These are phyloP conservation scores for Decapterus maruadsi DNA, from an alignment of 2,797 vertebrate genomes.

Conservation along the genomic window DNA sequence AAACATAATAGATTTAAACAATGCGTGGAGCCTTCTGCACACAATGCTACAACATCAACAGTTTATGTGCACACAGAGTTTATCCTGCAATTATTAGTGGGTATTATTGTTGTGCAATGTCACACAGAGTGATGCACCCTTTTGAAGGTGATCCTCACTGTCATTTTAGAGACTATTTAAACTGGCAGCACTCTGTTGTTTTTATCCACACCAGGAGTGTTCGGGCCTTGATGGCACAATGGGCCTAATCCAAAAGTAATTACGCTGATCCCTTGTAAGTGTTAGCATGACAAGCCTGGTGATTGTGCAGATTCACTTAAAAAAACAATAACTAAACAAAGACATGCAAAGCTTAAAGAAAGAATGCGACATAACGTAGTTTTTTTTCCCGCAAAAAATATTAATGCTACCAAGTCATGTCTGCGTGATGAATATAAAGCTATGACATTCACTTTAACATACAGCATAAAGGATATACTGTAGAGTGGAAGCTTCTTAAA, in stretches of 20 bases:
- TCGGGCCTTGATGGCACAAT: background rate
- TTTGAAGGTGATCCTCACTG: no score
- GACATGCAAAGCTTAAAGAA: background rate
- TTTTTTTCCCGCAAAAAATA: background rate
- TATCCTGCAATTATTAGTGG: background rate
- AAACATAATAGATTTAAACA: constrained; percentile 25
- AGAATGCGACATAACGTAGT: background rate
- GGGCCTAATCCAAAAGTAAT: background rate
- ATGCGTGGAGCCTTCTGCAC: constrained; percentile 1
- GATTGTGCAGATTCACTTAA: no score
- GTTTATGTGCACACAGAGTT: background rate
- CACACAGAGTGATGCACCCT: no score
- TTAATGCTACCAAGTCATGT: background rate
- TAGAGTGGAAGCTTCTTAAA: no score
- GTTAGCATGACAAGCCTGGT: background rate
- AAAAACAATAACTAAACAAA: background rate
- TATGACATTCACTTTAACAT: no score
- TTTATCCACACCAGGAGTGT: no score
- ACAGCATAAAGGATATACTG: no score
- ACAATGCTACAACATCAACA: background rate
- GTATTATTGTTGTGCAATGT: background rate
- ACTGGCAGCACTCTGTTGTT: no score
- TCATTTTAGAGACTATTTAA: no score
- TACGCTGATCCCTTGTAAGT: background rate
- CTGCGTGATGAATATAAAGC: no score